Base-by-base conservation (phyloP, 2,888 invertebrate genomes). In the Sclerodermus sp. region DNA sequence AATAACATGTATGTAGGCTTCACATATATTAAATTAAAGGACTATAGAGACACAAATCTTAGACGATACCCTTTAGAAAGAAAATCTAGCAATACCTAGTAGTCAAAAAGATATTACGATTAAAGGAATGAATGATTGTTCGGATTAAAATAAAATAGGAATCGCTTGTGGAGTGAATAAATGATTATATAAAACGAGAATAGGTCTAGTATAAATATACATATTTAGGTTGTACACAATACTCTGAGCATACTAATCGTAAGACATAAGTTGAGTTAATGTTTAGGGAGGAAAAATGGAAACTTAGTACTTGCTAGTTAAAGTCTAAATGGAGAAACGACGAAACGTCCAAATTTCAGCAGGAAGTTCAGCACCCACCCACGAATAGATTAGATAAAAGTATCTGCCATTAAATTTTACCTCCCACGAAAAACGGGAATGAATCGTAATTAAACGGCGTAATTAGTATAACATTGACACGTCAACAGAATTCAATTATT, bases 221-320 rank as follows among this genome's bases (percentile, higher is more conserved):
- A n/a, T n/a, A 8, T 34, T 12, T 68, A 67, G 64, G 49, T 68
- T 69, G 66, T 71, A 73, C 66, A 73, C 65, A 73, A 76, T 76
- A 76, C 70, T 75, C 74, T 59, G 67, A 72, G 67, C 74, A 74
- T 74, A 72, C 68, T 76, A 71, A 71, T 66, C 65, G 50, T 73
- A 74, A 67, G 29, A 51, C 39, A 46, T 74, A 74, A 70, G 69
- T 42, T 34, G 34, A 43, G 42, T 53, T 49, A 51, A 52, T 52
- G 32, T 31, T 48, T 49, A 52, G 52, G 42, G 39, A 57, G 34
- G 49, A 47, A 45, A 47, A 41, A n/a, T n/a, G 51, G 39, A 52
- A 54, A 15, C 42, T 37, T 30, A 30, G 6, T 30, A 9, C 30
- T 30, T 10, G 30, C 30, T 30, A 30, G 34, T 13, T 12, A 4